phyloP scores from a whole-genome alignment of 2,113 vertebrate species.

The Guaruba guarouba region DNA sequence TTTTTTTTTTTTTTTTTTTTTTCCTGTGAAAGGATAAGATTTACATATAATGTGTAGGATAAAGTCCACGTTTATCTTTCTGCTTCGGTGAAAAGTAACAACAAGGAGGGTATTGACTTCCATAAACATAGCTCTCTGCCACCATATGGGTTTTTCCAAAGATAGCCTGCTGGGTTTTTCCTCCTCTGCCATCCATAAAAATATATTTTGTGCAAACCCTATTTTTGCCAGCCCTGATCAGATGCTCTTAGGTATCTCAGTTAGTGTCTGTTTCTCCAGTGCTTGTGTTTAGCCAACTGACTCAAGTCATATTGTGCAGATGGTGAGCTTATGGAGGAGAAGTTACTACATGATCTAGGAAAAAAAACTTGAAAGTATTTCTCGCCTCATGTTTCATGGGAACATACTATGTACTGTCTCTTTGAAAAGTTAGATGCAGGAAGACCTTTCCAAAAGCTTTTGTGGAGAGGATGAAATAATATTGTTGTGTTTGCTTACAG shows the following conservation, averaged over 20 bases:
- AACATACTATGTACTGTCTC: background rate
- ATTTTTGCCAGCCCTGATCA: background rate
- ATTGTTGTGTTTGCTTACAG: background rate
- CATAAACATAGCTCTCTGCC: background rate
- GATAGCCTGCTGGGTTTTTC: background rate
- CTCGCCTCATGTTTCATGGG: background rate
- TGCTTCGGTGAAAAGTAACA: background rate
- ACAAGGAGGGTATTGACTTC: background rate
- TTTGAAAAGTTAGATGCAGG: background rate
- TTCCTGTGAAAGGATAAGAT: background rate
- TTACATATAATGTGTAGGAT: background rate
- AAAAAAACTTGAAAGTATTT: background rate
- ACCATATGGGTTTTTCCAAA: background rate
- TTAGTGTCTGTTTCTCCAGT: background rate
- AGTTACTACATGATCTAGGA: background rate
- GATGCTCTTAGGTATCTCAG: background rate
- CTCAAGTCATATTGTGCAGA: background rate
- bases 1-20: background rate
- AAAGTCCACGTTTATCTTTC: background rate
- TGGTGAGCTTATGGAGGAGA: background rate
- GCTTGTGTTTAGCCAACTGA: background rate
- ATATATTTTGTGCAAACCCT: rapidly evolving
- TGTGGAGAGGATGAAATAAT: background rate
- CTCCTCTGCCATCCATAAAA: background rate
- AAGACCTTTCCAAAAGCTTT: background rate